Conservation (phyloP, 2,113 vertebrate species). For the Gymnorhina tibicen region DNA sequence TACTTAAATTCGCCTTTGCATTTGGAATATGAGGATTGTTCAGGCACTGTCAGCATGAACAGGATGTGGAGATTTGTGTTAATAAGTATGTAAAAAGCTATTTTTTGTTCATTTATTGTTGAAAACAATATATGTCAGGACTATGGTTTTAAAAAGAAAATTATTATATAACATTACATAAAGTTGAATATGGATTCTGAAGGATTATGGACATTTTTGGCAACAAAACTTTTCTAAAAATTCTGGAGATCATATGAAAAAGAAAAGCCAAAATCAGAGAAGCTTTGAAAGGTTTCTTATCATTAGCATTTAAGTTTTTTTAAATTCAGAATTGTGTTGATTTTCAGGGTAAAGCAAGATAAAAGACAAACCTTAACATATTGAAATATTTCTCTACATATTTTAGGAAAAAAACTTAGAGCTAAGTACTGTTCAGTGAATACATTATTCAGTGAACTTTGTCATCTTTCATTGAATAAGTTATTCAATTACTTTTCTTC, state of each 20-base stretch:
- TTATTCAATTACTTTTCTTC: neutral
- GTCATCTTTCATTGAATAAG: conserved; percentile 25
- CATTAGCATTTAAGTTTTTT: neutral
- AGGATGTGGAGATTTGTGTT: neutral
- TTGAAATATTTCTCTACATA: neutral
- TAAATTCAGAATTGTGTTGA: neutral
- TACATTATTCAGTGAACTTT: conserved; percentile 30
- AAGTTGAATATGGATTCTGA: neutral
- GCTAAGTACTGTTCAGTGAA: neutral
- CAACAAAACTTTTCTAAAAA: neutral
- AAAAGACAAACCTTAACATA: neutral
- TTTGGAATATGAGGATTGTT: neutral
- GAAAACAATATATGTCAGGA: neutral
- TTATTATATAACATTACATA: neutral
- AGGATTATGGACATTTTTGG: neutral
- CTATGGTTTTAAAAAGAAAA: neutral
- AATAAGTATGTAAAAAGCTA: neutral
- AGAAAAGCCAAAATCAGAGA: neutral
- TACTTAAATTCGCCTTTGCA: neutral
- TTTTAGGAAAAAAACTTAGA: neutral
- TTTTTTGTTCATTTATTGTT: neutral
- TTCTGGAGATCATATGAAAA: neutral
- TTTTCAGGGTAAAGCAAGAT: neutral
- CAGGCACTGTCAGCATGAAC: neutral
- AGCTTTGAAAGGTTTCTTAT: neutral